Evolutionary conservation across 2,113 vertebrate genomes (phyloP), one percentile per base, ranked within the genome.

Genomic region (Antechinus stuartii): DNA sequence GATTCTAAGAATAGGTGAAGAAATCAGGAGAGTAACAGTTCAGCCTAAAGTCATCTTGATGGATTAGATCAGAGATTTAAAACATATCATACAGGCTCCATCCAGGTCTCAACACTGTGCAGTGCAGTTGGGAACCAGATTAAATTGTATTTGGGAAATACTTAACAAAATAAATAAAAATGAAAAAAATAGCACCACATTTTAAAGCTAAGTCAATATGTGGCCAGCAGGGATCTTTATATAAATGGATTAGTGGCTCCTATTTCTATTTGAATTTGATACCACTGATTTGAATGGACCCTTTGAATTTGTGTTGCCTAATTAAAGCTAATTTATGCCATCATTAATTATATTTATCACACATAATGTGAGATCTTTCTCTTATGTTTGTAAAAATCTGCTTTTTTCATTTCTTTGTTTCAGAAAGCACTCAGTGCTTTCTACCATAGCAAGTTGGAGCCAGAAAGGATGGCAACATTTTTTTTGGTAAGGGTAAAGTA

Each of bases 381-480:
- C 47, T 16, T 92, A 16, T 95, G 35, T 53, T 42, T 8, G 91
- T 91, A 5, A 90, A 91, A 96, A 93, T 27, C 14, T 90, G 1
- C 23, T 42, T 11, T 57, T 47, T 92, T 57, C 26, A 30, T 50
- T 25, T 90, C n/a, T 91, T 91, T 90, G 11, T 92, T 93, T 46
- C 26, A 56, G 35, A 42, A 25, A 53, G 9, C 95, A 89, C 24
- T 0, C n/a, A 35, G 76, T 95, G 10, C 56, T 96, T 93, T 94
- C 50, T 3, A 94, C 61, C 12, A 42, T 23, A 42, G 53, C 90
- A 42, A 16, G 19, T 95, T 50, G 91, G 94, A 84, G 91, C 11
- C 42, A 94, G 94, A 92, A 91, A 12, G 24, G 91, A 14, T 49
- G 57, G 9, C 57, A 76, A n/a, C 8, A 53, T 94, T 61, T 84